phyloP scores from a whole-genome alignment of 2,888 invertebrate species.

The Drosophila cyrtoloma region DNA sequence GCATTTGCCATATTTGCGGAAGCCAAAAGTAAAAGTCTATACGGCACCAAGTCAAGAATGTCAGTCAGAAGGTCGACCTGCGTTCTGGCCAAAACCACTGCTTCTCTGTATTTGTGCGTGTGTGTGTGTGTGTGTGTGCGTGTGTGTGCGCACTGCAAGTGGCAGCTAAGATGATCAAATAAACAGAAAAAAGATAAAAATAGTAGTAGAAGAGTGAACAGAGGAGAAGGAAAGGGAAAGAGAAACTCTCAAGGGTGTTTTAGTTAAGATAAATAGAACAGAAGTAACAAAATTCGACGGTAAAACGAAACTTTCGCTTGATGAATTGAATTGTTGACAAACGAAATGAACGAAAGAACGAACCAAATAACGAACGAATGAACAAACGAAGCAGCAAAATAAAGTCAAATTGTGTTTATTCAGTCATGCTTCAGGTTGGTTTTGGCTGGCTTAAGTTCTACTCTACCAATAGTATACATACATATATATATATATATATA shows the following conservation, averaged over 20 bases:
- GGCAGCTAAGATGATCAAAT: conserved; percentile 81
- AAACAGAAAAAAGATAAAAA: conserved; percentile 49
- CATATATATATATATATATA: not conserved
- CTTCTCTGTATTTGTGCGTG: conserved; percentile 47
- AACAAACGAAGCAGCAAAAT: conserved; percentile 68
- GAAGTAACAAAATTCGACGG: conserved; percentile 68
- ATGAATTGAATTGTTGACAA: conserved; percentile 81
- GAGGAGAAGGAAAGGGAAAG: not conserved
- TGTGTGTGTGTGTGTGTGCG: conserved; percentile 23
- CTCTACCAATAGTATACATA: not conserved
- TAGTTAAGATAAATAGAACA: conserved; percentile 76
- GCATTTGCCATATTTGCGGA: conserved; percentile 63
- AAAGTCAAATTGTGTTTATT: conserved; percentile 77
- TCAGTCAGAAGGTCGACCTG: conserved; percentile 69
- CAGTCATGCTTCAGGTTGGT: conserved; percentile 73
- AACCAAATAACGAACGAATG: conserved; percentile 12
- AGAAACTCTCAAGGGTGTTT: conserved; percentile 76
- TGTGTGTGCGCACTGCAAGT: conserved; percentile 63
- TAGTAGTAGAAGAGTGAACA: conserved; percentile 5
- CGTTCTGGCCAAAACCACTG: conserved; percentile 46
- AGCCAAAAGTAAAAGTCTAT: conserved; percentile 80
- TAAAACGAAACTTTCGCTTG: conserved; percentile 72
- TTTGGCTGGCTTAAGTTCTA: conserved; percentile 19
- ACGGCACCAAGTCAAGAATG: conserved; percentile 77
- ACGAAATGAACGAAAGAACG: conserved; percentile 30